Percentiles rank a stretch among this genome's conserved stretches.
Evolutionary conservation across 2,113 vertebrate genomes (phyloP).

Genomic region (Prinia subflava): DNA sequence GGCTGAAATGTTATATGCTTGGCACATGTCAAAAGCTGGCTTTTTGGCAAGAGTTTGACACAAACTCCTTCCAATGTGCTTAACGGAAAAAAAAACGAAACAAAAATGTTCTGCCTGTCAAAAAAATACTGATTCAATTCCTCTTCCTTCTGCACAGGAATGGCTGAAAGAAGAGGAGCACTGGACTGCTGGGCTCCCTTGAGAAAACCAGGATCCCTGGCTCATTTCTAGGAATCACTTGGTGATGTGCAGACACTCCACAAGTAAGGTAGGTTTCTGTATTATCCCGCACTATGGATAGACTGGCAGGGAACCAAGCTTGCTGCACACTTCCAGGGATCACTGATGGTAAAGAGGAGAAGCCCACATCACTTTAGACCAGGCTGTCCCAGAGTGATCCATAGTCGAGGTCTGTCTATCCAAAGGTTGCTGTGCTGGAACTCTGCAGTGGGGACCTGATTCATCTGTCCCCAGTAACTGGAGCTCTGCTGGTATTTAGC

Average conservation of each 20-base stretch:
- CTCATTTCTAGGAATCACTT: not conserved
- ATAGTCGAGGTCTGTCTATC: fast-evolving
- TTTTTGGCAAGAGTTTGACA: not conserved
- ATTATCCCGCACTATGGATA: not conserved
- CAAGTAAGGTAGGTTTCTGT: not conserved
- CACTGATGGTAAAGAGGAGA: not conserved
- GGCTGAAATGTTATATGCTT: not conserved
- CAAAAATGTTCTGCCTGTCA: not conserved
- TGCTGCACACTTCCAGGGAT: not conserved
- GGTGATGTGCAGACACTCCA: not conserved
- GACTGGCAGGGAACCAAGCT: not conserved
- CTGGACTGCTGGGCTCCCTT: not conserved
- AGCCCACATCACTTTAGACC: not conserved
- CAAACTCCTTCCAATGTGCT: not conserved
- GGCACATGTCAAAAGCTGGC: not conserved
- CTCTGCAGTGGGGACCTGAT: not conserved
- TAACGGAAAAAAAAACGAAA: not conserved
- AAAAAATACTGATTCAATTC: not conserved
- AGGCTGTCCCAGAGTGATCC: not conserved
- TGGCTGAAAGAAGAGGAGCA: not conserved
- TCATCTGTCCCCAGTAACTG: not conserved
- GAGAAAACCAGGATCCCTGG: not conserved
- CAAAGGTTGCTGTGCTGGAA: not conserved
- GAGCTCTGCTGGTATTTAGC: not conserved
- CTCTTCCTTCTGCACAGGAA: not conserved